Evolutionary conservation across 2,888 invertebrate genomes (phyloP).

Genomic region (Platynereis dumerilii): DNA sequence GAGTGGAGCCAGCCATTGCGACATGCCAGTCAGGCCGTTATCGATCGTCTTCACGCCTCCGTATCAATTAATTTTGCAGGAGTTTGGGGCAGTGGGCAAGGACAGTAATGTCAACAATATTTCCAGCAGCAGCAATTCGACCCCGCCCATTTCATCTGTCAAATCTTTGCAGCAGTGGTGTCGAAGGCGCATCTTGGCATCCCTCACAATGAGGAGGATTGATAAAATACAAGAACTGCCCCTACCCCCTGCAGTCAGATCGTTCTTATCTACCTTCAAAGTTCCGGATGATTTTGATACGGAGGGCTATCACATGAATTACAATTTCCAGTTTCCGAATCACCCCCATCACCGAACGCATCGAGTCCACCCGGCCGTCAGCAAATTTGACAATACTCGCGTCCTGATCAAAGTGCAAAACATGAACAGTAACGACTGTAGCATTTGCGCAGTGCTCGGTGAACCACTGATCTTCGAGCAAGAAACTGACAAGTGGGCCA

Average conservation of each 20-base stretch:
- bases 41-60: constrained; percentile 3
- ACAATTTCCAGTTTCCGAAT: constrained; percentile 50
- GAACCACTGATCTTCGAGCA: constrained; percentile 37
- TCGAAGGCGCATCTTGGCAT: constrained; percentile 45
- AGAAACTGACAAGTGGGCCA: constrained; percentile 47
- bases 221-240: constrained; percentile 43
- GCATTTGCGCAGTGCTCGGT: constrained; percentile 35
- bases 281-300: constrained; percentile 53
- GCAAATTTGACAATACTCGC: constrained; percentile 41
- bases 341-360: constrained; percentile 48
- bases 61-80: constrained; percentile 2
- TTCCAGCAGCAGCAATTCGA: background rate
- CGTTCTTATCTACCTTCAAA: constrained; percentile 46
- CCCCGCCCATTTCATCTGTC: constrained; percentile 5
- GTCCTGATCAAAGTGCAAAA: constrained; percentile 47
- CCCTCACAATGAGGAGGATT: constrained; percentile 44
- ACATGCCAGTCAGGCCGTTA: background rate
- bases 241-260: constrained; percentile 45
- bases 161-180: constrained; percentile 46
- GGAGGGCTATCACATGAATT: constrained; percentile 46
- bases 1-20: no score
- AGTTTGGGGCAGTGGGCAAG: background rate
- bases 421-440: constrained; percentile 34
- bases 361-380: constrained; percentile 46
- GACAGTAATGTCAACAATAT: no score